Conservation (phyloP, 2,797 vertebrate species). For the Graptemys geographica region DNA sequence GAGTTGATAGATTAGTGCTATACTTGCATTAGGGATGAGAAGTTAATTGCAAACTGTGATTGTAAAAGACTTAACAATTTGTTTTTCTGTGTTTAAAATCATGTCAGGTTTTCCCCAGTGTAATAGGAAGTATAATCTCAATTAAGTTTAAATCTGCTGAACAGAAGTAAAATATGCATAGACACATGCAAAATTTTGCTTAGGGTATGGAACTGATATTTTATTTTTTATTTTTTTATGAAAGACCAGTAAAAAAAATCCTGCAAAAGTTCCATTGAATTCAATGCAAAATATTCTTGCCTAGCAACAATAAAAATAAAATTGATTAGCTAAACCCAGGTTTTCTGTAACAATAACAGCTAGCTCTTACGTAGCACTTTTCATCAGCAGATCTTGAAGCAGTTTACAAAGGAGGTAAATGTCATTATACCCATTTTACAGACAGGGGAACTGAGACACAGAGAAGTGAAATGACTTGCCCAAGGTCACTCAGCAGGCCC, state of each 20-base stretch:
- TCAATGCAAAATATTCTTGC: neutral
- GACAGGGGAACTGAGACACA: neutral
- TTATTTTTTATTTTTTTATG: neutral
- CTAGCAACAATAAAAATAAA: neutral
- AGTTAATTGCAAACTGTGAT: neutral
- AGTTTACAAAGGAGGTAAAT: neutral
- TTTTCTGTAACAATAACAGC: neutral
- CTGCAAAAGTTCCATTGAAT: neutral
- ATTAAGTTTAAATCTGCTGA: neutral
- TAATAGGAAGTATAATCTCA: neutral
- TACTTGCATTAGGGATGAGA: neutral
- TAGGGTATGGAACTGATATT: neutral
- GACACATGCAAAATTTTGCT: neutral
- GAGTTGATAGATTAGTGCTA: neutral
- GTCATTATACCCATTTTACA: neutral
- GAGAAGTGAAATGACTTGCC: neutral
- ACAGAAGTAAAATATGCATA: neutral
- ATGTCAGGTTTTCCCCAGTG: neutral
- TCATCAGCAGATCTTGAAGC: neutral
- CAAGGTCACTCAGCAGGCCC: neutral
- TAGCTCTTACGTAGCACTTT: neutral
- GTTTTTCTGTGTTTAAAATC: slow-evolving; percentile 21
- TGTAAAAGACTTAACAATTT: neutral
- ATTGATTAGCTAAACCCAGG: neutral
- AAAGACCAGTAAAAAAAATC: neutral